A percentile compares a stretch with the other conserved stretches of the same genome.
These are phyloP conservation scores for Listrodromus nycthemerus DNA, from an alignment of 2,888 invertebrate species.

Conservation along the genomic window DNA sequence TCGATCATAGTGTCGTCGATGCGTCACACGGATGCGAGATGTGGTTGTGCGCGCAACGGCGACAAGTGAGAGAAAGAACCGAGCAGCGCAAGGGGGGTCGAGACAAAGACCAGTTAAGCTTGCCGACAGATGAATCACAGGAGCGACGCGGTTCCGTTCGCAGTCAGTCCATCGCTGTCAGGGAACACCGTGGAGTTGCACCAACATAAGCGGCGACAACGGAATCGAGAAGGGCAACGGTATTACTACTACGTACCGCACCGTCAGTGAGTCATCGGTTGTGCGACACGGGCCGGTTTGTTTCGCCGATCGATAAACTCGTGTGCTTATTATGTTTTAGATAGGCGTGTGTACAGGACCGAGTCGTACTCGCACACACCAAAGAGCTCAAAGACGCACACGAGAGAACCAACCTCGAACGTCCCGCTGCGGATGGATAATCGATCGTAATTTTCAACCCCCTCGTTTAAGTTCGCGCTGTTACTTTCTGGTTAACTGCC, in stretches of 20 bases:
- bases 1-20: constrained; percentile 25
- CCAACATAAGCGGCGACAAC: constrained; percentile 24
- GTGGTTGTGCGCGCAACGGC: constrained; percentile 41
- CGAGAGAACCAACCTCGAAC: constrained; percentile 10
- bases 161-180: constrained; percentile 59
- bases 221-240: constrained; percentile 57
- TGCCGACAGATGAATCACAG: constrained; percentile 68
- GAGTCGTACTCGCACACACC: background rate
- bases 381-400: background rate
- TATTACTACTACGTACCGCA: constrained; percentile 59
- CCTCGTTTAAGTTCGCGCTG: constrained; percentile 40
- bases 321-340: constrained; percentile 63
- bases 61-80: constrained; percentile 48
- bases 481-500: constrained; percentile 24
- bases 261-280: constrained; percentile 67
- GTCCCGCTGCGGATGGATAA: constrained; percentile 55
- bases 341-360: constrained; percentile 25
- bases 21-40: constrained; percentile 53
- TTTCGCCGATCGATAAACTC: constrained; percentile 69
- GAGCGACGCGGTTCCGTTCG: constrained; percentile 58
- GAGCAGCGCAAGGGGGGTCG: background rate
- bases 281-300: constrained; percentile 64
- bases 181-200: constrained; percentile 11
- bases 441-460: constrained; percentile 58
- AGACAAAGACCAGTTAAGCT: constrained; percentile 36